phyloP scores from a whole-genome alignment of 2,113 vertebrate genomes.

The Corvus cornix region DNA sequence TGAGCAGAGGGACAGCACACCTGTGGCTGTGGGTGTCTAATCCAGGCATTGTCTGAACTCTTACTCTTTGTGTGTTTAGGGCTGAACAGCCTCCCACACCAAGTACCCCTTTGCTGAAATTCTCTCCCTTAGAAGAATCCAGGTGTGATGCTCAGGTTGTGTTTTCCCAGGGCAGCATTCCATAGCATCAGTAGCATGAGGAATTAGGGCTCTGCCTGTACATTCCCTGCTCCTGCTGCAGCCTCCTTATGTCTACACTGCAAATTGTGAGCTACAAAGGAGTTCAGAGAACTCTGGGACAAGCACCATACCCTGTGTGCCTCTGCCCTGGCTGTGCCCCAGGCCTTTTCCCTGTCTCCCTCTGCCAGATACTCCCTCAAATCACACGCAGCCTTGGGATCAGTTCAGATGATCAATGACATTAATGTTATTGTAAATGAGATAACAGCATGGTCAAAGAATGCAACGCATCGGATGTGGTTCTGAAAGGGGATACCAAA shows the following conservation, averaged over 20 bases:
- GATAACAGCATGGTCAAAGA: not conserved
- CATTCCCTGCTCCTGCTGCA: not conserved
- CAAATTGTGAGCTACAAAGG: not conserved
- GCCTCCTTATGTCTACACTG: not conserved
- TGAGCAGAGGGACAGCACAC: not conserved
- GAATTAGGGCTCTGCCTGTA: not conserved
- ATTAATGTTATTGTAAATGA: not conserved
- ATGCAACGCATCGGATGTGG: no score
- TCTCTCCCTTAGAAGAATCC: not conserved
- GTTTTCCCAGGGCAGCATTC: not conserved
- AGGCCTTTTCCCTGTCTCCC: not conserved
- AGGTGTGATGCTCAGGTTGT: not conserved
- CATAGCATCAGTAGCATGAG: fast-evolving
- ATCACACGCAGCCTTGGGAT: not conserved
- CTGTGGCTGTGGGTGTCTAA: not conserved
- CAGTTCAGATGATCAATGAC: not conserved
- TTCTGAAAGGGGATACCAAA: not conserved
- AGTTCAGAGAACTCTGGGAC: not conserved
- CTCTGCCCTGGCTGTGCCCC: not conserved
- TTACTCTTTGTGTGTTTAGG: fast-evolving
- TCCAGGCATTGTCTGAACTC: no score
- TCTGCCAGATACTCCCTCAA: not conserved
- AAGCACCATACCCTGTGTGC: fast-evolving
- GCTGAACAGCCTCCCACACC: not conserved
- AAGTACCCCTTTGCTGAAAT: not conserved